Conservation (phyloP, 2,113 vertebrate genomes). For the Grus americana region DNA sequence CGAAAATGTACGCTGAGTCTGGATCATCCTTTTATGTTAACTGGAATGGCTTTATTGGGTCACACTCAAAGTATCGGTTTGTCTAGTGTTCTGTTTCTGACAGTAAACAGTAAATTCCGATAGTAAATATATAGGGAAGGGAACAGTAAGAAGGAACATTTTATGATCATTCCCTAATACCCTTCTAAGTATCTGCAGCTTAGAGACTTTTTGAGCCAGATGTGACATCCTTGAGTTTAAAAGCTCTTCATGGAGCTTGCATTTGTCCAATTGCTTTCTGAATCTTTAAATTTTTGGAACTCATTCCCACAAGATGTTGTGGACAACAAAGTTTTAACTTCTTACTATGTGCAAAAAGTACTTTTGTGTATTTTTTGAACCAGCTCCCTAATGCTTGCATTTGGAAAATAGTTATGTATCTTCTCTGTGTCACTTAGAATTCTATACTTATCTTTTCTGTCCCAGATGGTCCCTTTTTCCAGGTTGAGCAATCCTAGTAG, state of each 20-base stretch:
- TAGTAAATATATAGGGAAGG: background rate
- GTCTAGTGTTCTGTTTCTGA: background rate
- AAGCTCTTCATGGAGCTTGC: background rate
- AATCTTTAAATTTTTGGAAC: background rate
- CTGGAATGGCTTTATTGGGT: background rate
- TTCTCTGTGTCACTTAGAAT: background rate
- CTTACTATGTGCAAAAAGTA: background rate
- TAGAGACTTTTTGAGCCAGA: background rate
- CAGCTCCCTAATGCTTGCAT: background rate
- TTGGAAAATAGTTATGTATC: background rate
- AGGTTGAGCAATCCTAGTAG: background rate
- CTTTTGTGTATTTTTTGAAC: background rate
- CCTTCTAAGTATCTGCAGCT: background rate
- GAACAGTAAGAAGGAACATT: background rate
- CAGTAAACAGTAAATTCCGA: background rate
- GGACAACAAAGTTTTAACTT: background rate
- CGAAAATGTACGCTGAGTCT: background rate
- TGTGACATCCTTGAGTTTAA: background rate
- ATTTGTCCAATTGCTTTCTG: background rate
- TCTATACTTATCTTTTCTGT: background rate
- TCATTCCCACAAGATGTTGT: background rate
- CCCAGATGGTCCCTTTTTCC: background rate
- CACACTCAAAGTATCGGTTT: background rate
- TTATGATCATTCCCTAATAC: background rate
- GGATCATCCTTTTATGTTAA: background rate